Conservation (phyloP, 2,797 vertebrate genomes). For the Artibeus lituratus region DNA sequence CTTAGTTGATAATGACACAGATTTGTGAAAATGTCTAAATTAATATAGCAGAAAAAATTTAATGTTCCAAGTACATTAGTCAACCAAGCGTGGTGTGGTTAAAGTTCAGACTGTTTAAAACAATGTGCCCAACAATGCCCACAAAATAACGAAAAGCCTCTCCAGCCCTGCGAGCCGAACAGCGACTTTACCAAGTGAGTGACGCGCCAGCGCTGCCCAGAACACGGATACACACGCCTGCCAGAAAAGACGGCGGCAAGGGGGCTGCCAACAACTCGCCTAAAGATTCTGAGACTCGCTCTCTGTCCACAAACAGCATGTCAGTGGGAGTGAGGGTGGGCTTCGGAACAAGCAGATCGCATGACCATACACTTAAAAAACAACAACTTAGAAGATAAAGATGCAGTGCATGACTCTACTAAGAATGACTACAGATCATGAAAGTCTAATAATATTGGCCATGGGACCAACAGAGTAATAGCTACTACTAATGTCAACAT, state of each 20-base stretch:
- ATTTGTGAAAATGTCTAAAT: background rate
- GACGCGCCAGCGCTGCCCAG: background rate
- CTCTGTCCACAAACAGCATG: background rate
- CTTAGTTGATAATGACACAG: conserved; percentile 34
- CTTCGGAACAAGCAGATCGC: background rate
- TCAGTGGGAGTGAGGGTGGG: background rate
- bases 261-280: background rate
- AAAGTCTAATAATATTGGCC: background rate
- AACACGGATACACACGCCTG: background rate
- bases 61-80: conserved; percentile 24
- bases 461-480: background rate
- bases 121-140: conserved; percentile 58
- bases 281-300: background rate
- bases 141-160: conserved; percentile 47
- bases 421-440: background rate
- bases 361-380: background rate
- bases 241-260: background rate
- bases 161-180: conserved; percentile 57
- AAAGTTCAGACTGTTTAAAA: conserved; percentile 45
- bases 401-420: background rate
- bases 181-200: background rate
- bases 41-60: background rate
- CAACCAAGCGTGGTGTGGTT: conserved; percentile 31
- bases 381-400: background rate
- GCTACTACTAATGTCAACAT: background rate